Percentiles rank a stretch among this genome's conserved stretches.
phyloP scores from a whole-genome alignment of 2,888 invertebrate genomes.

The Mythimna ferrago region DNA sequence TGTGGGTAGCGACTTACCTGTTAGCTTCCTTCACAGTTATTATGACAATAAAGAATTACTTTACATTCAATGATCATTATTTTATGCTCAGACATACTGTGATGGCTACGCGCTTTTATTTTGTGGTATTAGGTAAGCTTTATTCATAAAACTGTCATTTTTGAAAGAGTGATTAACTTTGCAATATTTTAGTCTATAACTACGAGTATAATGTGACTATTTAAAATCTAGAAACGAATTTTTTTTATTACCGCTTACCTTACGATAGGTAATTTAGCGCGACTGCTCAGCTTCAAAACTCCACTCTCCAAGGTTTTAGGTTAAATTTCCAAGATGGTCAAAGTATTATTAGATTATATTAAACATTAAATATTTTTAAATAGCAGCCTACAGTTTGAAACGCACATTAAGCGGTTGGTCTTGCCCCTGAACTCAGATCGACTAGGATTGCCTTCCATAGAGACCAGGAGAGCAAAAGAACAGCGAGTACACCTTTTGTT shows the following conservation, averaged over 20 bases:
- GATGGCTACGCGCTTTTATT: background rate
- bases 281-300: too few species aligned
- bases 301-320: too few species aligned
- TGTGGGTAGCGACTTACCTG: slow-evolving; percentile 1
- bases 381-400: too few species aligned
- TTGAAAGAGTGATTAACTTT: background rate
- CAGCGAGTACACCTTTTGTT: background rate
- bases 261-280: too few species aligned
- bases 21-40: background rate
- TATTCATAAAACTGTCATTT: background rate
- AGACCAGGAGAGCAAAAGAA: background rate
- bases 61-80: fast-evolving
- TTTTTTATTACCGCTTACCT: too few species aligned
- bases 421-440: background rate
- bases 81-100: background rate
- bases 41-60: background rate
- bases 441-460: background rate
- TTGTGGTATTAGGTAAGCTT: slow-evolving; percentile 13
- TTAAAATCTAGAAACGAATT: too few species aligned
- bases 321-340: too few species aligned
- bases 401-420: background rate
- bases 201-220: too few species aligned
- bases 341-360: too few species aligned
- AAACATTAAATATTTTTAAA: too few species aligned
- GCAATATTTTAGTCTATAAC: background rate